Evolutionary conservation across 2,797 vertebrate species (phyloP), one percentile per base, ranked within the genome.

Genomic region (Sebastes steindachneri): DNA sequence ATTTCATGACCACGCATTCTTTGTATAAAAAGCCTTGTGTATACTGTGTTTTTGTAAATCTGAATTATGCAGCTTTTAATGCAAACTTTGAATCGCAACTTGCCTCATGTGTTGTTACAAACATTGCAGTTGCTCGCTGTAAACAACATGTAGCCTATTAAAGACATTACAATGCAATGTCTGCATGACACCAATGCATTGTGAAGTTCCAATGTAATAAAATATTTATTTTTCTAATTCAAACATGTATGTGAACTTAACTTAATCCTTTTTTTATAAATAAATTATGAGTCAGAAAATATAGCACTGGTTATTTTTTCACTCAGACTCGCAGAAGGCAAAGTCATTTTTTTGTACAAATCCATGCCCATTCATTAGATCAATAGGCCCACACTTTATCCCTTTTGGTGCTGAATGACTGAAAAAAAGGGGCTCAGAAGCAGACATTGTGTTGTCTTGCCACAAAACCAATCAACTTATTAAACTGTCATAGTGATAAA

Each of bases 171-270:
- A 67, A 77, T 87, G 83, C 69, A 83, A 86, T 63, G 80, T 87
- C 79, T 90, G 89, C 86, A 91, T 93, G 88, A 84, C 68, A 77
- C 37, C 54, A 63, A 86, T 28, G 81, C 59, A 85, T 79, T 90
- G 84, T 90, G 83, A 89, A 80, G 81, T 84, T 76, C 48, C 90
- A 87, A 84, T 90, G 75, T 83, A 59, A 90, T 91, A 45, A 92
- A 92, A 90, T 83, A 89, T 92, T 84, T 94, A 93, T 94, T 94
- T 95, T 94, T 95, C 29, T 94, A 95, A 90, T 82, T 82, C 75
- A 86, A 85, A 90, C 41, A 85, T 88, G 75, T 82, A 91, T 86
- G 82, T 80, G 66, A 90, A 91, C 60, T 87, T 89, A 92, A 89
- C 79, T 85, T 89, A 73, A 88, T 82, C 19, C 7, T 68, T 85